Percentiles rank a stretch among this genome's conserved stretches.
Evolutionary conservation across 1,140 invertebrate genomes (phyloP).

Genomic region (Coelopa frigida): DNA sequence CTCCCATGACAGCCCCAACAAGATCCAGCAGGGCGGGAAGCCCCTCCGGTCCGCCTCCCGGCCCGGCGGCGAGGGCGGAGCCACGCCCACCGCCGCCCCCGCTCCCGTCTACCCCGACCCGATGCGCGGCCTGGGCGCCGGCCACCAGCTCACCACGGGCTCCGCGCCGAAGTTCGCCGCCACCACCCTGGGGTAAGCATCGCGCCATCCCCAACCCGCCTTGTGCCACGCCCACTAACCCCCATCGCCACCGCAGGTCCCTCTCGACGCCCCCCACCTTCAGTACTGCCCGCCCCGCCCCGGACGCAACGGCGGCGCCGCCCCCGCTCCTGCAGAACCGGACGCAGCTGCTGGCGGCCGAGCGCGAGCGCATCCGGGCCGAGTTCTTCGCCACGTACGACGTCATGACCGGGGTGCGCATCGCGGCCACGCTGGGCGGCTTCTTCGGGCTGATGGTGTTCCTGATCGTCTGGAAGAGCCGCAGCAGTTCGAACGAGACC

Average conservation of each 20-base stretch:
- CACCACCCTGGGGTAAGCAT: no score
- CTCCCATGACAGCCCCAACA: conserved; percentile 7
- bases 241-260: conserved; percentile 8
- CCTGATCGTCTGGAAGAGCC: conserved; percentile 79
- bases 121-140: not conserved
- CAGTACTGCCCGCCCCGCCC: conserved; percentile 4
- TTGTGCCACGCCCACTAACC: conserved; percentile 9
- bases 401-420: conserved; percentile 82
- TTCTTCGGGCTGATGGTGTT: conserved; percentile 84
- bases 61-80: no score
- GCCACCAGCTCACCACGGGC: conserved; percentile 18
- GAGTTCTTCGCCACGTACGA: conserved; percentile 86
- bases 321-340: conserved; percentile 18
- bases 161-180: conserved; percentile 25
- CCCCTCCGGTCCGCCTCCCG: conserved; percentile 4
- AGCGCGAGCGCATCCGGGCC: conserved; percentile 56
- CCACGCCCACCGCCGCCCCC: conserved; percentile 8
- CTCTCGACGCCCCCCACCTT: conserved; percentile 1
- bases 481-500: conserved; percentile 63
- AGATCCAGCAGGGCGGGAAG: conserved; percentile 12
- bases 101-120: no score
- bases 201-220: conserved; percentile 2
- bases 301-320: conserved; percentile 9
- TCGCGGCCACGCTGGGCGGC: conserved; percentile 78
- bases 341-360: conserved; percentile 25